Base-by-base conservation (phyloP, 1,140 invertebrate species). In the Trachelipus rathkii region DNA sequence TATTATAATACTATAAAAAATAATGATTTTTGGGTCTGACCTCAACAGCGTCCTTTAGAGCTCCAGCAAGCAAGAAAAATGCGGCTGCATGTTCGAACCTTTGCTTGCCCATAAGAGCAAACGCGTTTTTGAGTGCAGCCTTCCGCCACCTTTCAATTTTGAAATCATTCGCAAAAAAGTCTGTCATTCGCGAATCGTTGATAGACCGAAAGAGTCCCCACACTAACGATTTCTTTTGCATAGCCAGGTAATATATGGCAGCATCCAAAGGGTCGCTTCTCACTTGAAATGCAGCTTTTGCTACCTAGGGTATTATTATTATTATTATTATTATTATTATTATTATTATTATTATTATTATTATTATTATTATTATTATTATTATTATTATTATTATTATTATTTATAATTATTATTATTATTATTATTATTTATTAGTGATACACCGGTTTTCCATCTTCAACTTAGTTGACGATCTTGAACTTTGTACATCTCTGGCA, bases 51-150 rank as follows among this genome's bases (percentile, higher is more conserved):
- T 99, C 97, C 82, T 93, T 92, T 0, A 99, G 84, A 67, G 94
- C 92, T 23, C 95, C 95, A 19, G 95, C 96, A 0, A 99, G 85
- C 44, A 99, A 86, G 85, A 99, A 99, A 85, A 99, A 89, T 4
- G 88, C 89, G 53, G 88, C 89, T 50, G 88, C 87, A 81, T 88
- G 87, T 44, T 84, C 82, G 60, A 82, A 82, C 13, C 79, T 44
- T 44, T 99, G 97, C 84, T 96, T 97, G 0, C 96, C 95, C 9
- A 99, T 87, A 15, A 99, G 85, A 8, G 94, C 94, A 84, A 96
- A 99, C 0, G 97, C 97, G 86, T 99, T 99, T 87, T 99, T 99
- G 24, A 98, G 84, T 0, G 97, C 97, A 6, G 96, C 96, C 84
- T 96, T 98, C 9, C 96, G 89, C 95, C 96, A 98, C 73, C 95